Evolutionary conservation across 2,888 invertebrate genomes (phyloP).

Genomic region (Leucoma salicis): DNA sequence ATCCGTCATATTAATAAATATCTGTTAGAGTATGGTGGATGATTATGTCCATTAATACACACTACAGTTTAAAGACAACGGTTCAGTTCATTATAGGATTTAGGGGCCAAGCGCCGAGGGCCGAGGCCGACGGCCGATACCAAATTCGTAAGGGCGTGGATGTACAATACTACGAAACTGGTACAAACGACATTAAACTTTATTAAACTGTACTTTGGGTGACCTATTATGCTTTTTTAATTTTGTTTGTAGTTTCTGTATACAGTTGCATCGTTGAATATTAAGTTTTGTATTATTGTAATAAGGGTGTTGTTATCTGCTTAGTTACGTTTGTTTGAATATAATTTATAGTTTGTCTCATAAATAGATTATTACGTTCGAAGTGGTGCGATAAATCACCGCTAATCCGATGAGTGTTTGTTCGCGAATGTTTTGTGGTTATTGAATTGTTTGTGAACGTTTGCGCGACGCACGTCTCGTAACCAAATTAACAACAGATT

Average conservation of each 20-base stretch:
- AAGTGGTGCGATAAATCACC: constrained; percentile 65
- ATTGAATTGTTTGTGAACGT: constrained; percentile 45
- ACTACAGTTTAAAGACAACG: constrained; percentile 51
- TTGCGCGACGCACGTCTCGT: constrained; percentile 18
- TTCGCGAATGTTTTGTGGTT: constrained; percentile 34
- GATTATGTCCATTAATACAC: constrained; percentile 46
- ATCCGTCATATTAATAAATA: constrained; percentile 24
- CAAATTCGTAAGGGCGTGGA: constrained; percentile 26
- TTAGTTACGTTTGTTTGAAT: constrained; percentile 18
- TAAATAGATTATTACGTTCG: constrained; percentile 70
- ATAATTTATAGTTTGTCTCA: constrained; percentile 76
- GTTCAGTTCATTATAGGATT: constrained; percentile 57
- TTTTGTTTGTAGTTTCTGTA: not conserved
- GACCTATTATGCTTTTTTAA: not conserved
- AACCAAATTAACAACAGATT: constrained; percentile 23
- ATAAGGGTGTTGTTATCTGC: constrained; percentile 16
- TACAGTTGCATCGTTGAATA: constrained; percentile 6
- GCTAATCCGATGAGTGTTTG: constrained; percentile 56
- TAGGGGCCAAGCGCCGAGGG: constrained; percentile 38
- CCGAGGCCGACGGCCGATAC: constrained; percentile 17
- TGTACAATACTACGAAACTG: constrained; percentile 6
- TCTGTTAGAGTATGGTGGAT: constrained; percentile 31
- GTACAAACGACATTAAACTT: constrained; percentile 4
- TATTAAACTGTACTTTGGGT: not conserved
- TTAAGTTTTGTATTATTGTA: constrained; percentile 4